These are phyloP conservation scores for Synanthedon myopaeformis DNA, from an alignment of 2,888 invertebrate species.

Conservation along the genomic window DNA sequence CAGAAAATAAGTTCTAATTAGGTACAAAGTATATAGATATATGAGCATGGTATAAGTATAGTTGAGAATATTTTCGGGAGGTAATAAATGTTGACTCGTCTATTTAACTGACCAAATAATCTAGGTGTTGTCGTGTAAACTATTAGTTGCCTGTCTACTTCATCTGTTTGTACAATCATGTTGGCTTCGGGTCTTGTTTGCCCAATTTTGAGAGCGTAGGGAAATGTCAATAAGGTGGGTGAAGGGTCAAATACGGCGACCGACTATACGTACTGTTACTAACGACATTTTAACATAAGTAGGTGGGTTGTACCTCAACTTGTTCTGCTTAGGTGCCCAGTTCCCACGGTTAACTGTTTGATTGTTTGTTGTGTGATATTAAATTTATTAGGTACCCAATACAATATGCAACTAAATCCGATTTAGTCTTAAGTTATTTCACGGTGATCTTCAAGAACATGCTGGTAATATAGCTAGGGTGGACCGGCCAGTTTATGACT, in stretches of 20 bases:
- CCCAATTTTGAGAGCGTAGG: constrained; percentile 26
- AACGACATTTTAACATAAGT: background rate
- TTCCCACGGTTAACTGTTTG: background rate
- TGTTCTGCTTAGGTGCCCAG: background rate
- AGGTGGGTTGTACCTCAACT: background rate
- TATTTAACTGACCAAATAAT: constrained; percentile 40
- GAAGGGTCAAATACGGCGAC: constrained; percentile 24
- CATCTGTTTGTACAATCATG: constrained; percentile 26
- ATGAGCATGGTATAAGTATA: no score
- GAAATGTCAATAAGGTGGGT: constrained; percentile 39
- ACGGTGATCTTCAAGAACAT: no score
- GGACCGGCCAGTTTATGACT: no score
- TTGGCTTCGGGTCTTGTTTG: constrained; percentile 19
- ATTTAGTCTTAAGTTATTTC: no score
- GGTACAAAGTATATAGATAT: no score
- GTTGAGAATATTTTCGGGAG: constrained; percentile 41
- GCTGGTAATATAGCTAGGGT: no score
- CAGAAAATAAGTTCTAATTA: no score
- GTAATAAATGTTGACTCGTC: constrained; percentile 23
- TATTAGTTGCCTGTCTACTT: constrained; percentile 29
- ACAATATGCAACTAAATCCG: no score
- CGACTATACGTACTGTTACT: background rate
- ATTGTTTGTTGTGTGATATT: background rate
- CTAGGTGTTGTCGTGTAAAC: constrained; percentile 50
- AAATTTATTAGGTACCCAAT: no score